A percentile compares a stretch with the other conserved stretches of the same genome.
phyloP scores from a whole-genome alignment of 2,888 invertebrate genomes.

The Ichneumoninae sp. region DNA sequence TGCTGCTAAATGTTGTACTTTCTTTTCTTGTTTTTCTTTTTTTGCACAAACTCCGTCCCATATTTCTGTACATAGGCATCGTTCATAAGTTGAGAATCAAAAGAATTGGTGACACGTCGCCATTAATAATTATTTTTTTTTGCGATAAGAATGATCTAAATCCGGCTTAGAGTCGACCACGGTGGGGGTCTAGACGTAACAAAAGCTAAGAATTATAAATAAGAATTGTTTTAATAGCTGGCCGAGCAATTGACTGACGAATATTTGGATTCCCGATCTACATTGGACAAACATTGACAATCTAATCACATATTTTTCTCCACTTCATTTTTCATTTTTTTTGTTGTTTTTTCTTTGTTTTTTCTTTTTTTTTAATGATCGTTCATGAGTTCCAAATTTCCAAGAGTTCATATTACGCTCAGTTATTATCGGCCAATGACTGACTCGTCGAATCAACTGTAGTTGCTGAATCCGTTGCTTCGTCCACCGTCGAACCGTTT shows the following conservation, averaged over 20 bases:
- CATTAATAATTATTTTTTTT: slow-evolving; percentile 36
- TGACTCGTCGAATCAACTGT: slow-evolving; percentile 73
- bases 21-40: not conserved
- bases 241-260: slow-evolving; percentile 62
- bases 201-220: slow-evolving; percentile 68
- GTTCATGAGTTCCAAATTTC: slow-evolving; percentile 46
- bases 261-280: slow-evolving; percentile 50
- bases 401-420: slow-evolving; percentile 65
- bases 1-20: slow-evolving; percentile 50
- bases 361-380: slow-evolving; percentile 39
- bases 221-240: slow-evolving; percentile 65
- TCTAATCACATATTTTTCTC: slow-evolving; percentile 26
- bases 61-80: slow-evolving; percentile 54
- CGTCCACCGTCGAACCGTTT: slow-evolving; percentile 78
- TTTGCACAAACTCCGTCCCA: slow-evolving; percentile 24
- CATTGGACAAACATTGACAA: slow-evolving; percentile 37
- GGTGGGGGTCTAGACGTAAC: slow-evolving; percentile 56
- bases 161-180: slow-evolving; percentile 62
- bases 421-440: slow-evolving; percentile 62
- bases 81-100: slow-evolving; percentile 37
- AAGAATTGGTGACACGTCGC: slow-evolving; percentile 52
- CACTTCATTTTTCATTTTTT: slow-evolving; percentile 14
- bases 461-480: slow-evolving; percentile 75
- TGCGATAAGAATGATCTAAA: slow-evolving; percentile 61
- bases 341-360: slow-evolving; percentile 15